A percentile compares a stretch with the other conserved stretches of the same genome.
Conservation (phyloP, 2,888 invertebrate genomes). For the Synanthedon myopaeformis region DNA sequence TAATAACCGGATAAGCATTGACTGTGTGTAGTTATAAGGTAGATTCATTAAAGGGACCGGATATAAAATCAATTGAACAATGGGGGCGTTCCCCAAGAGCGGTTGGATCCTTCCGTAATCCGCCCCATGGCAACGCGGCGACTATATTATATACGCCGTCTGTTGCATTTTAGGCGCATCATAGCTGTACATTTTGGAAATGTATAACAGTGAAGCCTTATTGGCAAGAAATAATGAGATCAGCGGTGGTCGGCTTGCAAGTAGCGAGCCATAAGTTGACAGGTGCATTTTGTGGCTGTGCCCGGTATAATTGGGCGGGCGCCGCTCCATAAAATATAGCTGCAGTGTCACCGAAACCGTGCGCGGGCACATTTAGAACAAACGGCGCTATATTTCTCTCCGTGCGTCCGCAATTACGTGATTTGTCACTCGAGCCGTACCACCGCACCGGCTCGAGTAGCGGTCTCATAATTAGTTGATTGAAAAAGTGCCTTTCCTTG, state of each 20-base stretch:
- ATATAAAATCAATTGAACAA: background rate
- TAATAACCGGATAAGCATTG: too few relatives aligned
- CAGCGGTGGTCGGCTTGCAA: background rate
- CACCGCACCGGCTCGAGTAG: constrained; percentile 43
- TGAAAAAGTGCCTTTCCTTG: constrained; percentile 58
- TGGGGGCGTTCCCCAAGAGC: too few relatives aligned
- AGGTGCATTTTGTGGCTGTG: constrained; percentile 25
- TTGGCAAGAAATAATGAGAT: background rate
- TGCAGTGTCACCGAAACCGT: constrained; percentile 31
- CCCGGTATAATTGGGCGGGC: constrained; percentile 40
- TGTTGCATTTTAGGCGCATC: too few relatives aligned
- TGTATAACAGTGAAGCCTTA: too few relatives aligned
- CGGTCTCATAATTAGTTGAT: constrained; percentile 46
- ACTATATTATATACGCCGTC: too few relatives aligned
- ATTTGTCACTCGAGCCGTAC: constrained; percentile 59
- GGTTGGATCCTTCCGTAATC: too few relatives aligned
- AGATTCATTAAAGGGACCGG: background rate
- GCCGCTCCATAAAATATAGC: constrained; percentile 41
- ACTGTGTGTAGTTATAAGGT: too few relatives aligned
- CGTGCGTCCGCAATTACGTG: constrained; percentile 64
- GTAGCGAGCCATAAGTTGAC: constrained; percentile 9
- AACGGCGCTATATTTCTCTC: constrained; percentile 64
- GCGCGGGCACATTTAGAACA: constrained; percentile 58
- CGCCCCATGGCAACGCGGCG: too few relatives aligned
- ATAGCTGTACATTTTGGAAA: too few relatives aligned